These are phyloP conservation scores for Luperina nickerlii DNA, from an alignment of 2,888 invertebrate genomes.

Conservation along the genomic window DNA sequence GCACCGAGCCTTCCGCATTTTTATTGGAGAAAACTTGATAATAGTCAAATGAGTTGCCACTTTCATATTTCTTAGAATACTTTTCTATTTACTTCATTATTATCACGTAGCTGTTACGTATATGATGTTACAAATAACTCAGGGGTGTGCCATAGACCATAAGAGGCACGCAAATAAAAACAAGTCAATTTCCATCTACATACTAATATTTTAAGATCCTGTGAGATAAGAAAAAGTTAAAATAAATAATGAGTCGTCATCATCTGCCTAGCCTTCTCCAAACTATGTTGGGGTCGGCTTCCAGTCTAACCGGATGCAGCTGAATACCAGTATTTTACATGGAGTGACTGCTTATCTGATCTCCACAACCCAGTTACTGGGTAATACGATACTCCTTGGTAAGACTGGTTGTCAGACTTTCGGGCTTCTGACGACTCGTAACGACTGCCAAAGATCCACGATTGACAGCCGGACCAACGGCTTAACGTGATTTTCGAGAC, in stretches of 20 bases:
- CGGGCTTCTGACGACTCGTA: no score
- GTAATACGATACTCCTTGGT: background rate
- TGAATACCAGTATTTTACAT: background rate
- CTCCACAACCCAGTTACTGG: background rate
- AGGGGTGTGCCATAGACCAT: background rate
- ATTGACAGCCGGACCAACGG: no score
- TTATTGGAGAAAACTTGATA: constrained; percentile 62
- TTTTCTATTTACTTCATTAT: constrained; percentile 39
- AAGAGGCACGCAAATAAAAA: no score
- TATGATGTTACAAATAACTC: background rate
- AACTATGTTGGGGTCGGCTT: no score
- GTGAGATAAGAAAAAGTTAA: no score
- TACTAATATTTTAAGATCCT: no score
- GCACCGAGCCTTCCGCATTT: constrained; percentile 58
- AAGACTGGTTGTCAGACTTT: background rate
- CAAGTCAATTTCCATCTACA: no score
- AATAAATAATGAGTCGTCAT: no score
- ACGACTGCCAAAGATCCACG: no score
- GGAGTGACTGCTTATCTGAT: background rate
- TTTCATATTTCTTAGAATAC: constrained; percentile 56
- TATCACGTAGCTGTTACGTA: background rate
- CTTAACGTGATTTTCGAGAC: no score
- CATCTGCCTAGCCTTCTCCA: no score
- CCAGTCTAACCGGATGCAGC: background rate
- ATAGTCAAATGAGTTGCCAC: constrained; percentile 55